A percentile compares a stretch with the other conserved stretches of the same genome.
Conservation (phyloP, 2,888 invertebrate genomes). For the Nomada lathburiana region DNA sequence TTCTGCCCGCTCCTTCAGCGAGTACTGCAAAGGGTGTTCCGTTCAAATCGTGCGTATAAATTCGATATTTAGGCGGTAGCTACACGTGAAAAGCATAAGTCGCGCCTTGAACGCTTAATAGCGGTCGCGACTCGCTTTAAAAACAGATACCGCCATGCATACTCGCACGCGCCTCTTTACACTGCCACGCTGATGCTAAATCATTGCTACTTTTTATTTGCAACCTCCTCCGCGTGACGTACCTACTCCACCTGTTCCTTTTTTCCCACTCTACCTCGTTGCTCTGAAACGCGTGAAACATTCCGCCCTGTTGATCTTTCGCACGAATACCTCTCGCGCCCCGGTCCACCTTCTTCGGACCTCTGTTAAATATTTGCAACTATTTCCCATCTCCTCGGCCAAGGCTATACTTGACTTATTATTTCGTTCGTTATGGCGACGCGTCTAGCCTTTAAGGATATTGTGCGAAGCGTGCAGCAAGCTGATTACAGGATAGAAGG, state of each 20-base stretch:
- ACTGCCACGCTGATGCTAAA: slow-evolving; percentile 48
- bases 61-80: slow-evolving; percentile 42
- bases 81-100: slow-evolving; percentile 62
- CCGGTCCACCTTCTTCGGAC: not conserved
- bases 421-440: not conserved
- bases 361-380: no score
- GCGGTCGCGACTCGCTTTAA: slow-evolving; percentile 48
- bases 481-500: not conserved
- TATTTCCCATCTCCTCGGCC: no score
- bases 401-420: no score
- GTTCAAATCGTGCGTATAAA: slow-evolving; percentile 34
- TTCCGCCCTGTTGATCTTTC: slow-evolving; percentile 12
- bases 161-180: slow-evolving; percentile 24
- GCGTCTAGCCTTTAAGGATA: not conserved
- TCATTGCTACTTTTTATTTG: slow-evolving; percentile 57
- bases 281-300: slow-evolving; percentile 37
- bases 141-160: slow-evolving; percentile 53
- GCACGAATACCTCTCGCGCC: not conserved
- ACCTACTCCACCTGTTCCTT: slow-evolving; percentile 24
- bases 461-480: not conserved
- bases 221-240: slow-evolving; percentile 47
- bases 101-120: slow-evolving; percentile 43
- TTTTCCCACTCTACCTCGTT: not conserved
- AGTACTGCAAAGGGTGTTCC: not conserved
- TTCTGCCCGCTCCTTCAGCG: not conserved